Conservation (phyloP, 2,888 invertebrate species). For the Cataglyphis cursor region DNA sequence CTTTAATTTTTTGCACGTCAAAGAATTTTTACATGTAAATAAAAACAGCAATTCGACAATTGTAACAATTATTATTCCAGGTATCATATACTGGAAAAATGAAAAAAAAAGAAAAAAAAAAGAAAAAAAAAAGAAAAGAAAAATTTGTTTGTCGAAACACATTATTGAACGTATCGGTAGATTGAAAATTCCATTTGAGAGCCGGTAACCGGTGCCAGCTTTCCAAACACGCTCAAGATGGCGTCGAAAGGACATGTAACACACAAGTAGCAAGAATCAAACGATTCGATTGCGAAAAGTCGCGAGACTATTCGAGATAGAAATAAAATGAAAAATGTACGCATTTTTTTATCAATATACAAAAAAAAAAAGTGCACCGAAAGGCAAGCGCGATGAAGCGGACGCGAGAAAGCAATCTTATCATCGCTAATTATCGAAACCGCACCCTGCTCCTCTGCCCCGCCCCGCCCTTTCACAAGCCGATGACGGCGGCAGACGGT, state of each 20-base stretch:
- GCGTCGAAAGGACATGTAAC: slow-evolving; percentile 65
- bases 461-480: slow-evolving; percentile 82
- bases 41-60: background rate
- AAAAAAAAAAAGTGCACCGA: background rate
- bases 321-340: too few species aligned
- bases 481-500: slow-evolving; percentile 76
- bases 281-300: slow-evolving; percentile 12
- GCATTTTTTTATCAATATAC: background rate
- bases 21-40: background rate
- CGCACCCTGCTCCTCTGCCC: slow-evolving; percentile 87
- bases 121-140: background rate
- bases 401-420: slow-evolving; percentile 8
- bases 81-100: background rate
- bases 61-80: background rate
- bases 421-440: slow-evolving; percentile 71
- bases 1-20: background rate
- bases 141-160: too few species aligned
- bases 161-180: background rate
- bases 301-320: background rate
- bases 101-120: background rate
- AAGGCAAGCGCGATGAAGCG: background rate
- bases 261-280: slow-evolving; percentile 24
- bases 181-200: background rate
- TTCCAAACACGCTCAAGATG: slow-evolving; percentile 71
- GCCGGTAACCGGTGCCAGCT: slow-evolving; percentile 13